Conservation (phyloP, 2,888 invertebrate genomes). For the Cacoxenus indagator region DNA sequence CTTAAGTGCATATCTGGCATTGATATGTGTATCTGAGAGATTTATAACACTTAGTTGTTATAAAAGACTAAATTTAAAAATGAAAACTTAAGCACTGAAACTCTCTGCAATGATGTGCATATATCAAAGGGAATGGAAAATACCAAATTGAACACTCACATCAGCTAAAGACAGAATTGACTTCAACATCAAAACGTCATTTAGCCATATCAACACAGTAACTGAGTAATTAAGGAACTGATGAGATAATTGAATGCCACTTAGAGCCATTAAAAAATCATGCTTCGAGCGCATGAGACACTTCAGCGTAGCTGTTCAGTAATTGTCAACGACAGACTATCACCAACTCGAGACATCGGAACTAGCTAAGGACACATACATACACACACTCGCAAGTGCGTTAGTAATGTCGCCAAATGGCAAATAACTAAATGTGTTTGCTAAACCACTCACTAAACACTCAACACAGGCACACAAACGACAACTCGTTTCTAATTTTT, state of each 20-base stretch:
- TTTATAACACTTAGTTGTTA: no score
- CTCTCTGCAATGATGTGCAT: no score
- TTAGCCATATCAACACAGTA: neutral
- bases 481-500: conserved; percentile 12
- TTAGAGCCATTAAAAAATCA: conserved; percentile 53
- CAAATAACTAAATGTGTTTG: conserved; percentile 63
- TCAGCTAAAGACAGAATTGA: neutral
- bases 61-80: no score
- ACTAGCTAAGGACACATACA: neutral
- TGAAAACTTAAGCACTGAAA: no score
- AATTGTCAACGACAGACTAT: neutral
- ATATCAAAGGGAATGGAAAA: no score
- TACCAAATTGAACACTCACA: no score
- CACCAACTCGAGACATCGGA: conserved; percentile 2
- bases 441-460: conserved; percentile 64
- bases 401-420: conserved; percentile 47
- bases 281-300: conserved; percentile 33
- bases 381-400: conserved; percentile 3
- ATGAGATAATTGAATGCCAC: conserved; percentile 58
- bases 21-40: no score
- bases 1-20: no score
- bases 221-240: conserved; percentile 52
- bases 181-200: neutral
- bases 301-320: neutral
- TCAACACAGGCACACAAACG: conserved; percentile 46